Conservation (phyloP, 2,113 vertebrate species). For the Oceanodroma tethys region DNA sequence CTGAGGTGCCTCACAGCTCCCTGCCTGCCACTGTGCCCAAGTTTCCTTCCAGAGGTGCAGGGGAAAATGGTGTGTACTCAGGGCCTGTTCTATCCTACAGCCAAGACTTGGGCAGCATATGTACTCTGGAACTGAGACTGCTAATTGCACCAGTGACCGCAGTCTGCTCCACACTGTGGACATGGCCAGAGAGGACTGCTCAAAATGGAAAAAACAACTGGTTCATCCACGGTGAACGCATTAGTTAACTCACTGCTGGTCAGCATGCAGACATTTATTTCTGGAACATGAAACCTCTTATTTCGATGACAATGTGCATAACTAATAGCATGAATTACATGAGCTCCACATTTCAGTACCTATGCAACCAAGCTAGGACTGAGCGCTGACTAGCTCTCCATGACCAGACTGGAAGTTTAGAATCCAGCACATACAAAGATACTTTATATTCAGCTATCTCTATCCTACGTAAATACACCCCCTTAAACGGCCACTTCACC, state of each 20-base stretch:
- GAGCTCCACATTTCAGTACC: neutral
- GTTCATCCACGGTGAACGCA: neutral
- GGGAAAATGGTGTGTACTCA: neutral
- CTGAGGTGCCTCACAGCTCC: neutral
- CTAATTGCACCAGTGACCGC: neutral
- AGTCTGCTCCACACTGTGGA: neutral
- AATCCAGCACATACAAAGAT: neutral
- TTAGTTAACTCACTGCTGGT: neutral
- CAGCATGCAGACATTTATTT: neutral
- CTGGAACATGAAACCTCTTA: neutral
- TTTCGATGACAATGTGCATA: fast-evolving
- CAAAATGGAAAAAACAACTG: neutral
- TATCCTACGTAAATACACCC: neutral
- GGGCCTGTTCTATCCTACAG: neutral
- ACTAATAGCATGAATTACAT: neutral
- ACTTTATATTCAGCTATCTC: neutral
- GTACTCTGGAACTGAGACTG: neutral
- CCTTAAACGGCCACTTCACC: neutral
- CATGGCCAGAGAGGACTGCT: neutral
- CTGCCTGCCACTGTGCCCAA: neutral
- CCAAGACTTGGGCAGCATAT: neutral
- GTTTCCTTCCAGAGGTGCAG: neutral
- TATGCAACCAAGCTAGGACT: neutral
- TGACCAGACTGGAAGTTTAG: neutral
- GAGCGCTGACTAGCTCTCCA: neutral